Conservation (phyloP, 2,888 invertebrate genomes). For the Scaptomyza tumidula region DNA sequence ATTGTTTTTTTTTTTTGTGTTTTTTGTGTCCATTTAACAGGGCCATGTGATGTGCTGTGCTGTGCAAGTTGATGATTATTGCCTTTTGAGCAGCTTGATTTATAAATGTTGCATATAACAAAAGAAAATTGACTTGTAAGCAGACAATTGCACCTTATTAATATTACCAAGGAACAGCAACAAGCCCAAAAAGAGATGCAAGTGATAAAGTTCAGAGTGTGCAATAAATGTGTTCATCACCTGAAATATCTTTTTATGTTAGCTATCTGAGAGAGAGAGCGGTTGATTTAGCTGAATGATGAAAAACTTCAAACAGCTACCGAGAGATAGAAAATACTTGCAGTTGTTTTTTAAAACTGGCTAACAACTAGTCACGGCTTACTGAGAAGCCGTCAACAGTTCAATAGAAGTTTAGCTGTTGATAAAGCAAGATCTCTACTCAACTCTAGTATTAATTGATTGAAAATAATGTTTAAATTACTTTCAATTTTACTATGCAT, state of each 20-base stretch:
- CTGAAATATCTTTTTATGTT: background rate
- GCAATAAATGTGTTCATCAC: constrained; percentile 2
- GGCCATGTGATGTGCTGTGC: constrained; percentile 50
- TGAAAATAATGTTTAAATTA: constrained; percentile 5
- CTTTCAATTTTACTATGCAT: constrained; percentile 6
- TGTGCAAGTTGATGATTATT: constrained; percentile 62
- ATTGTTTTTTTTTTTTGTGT: constrained; percentile 9
- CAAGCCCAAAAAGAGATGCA: constrained; percentile 5
- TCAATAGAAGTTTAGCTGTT: background rate
- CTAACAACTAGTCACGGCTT: background rate
- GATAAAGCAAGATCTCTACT: constrained; percentile 2
- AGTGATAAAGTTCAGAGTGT: background rate
- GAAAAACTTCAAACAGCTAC: background rate
- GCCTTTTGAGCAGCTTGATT: constrained; percentile 48
- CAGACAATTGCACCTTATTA: constrained; percentile 29
- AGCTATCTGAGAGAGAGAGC: background rate
- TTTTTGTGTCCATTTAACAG: constrained; percentile 26
- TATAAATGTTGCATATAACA: constrained; percentile 26
- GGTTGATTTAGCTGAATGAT: background rate
- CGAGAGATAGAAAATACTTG: background rate
- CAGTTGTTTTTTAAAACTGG: background rate
- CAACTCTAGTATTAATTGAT: background rate
- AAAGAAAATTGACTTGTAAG: constrained; percentile 37
- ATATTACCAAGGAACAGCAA: constrained; percentile 9
- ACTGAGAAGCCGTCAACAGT: background rate